phyloP scores from a whole-genome alignment of 2,888 invertebrate genomes.

The Morinoia aosen region DNA sequence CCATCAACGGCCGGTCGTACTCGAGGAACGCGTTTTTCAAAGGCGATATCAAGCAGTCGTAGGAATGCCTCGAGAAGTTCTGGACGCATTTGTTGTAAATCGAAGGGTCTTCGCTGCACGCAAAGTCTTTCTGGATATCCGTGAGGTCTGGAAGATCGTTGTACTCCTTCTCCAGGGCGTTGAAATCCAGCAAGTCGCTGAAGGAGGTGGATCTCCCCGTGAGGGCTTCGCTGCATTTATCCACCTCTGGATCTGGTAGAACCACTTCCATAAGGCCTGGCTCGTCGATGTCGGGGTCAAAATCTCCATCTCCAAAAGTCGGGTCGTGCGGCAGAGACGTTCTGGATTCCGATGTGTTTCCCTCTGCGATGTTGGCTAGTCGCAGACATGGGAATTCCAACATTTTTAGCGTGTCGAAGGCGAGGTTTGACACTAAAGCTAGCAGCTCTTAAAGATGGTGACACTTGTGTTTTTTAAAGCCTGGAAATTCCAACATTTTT shows the following conservation, averaged over 20 bases:
- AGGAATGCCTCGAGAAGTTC: not conserved
- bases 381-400: not conserved
- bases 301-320: not conserved
- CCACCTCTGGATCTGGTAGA: not conserved
- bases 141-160: not conserved
- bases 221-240: not conserved
- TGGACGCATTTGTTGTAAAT: not conserved
- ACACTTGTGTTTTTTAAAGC: no score
- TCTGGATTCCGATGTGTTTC: not conserved
- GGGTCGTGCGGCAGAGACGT: not conserved
- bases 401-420: not conserved
- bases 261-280: not conserved
- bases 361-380: not conserved
- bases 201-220: conserved; percentile 5
- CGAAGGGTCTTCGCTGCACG: not conserved
- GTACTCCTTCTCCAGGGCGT: not conserved
- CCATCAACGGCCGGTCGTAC: not conserved
- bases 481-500: conserved; percentile 6
- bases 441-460: no score
- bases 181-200: conserved; percentile 13
- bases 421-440: no score
- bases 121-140: not conserved
- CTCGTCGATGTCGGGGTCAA: not conserved
- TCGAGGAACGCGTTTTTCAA: not conserved
- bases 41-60: not conserved